Percentiles rank a stretch among this genome's conserved stretches.
Conservation (phyloP, 2,797 vertebrate genomes). For the Chelonia mydas region DNA sequence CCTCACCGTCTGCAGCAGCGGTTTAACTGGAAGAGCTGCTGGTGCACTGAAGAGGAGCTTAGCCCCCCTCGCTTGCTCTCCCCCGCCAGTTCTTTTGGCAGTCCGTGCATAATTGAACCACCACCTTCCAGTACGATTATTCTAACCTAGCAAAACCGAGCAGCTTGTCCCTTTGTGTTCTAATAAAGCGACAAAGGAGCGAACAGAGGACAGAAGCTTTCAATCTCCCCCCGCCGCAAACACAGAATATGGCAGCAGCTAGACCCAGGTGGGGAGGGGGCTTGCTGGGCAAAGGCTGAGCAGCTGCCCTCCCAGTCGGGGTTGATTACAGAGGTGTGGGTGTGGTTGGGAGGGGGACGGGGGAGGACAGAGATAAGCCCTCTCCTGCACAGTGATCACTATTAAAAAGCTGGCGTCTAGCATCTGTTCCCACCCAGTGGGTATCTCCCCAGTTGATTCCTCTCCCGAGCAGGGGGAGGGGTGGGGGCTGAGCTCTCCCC, state of each 20-base stretch:
- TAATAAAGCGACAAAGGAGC: background rate
- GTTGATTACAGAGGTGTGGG: background rate
- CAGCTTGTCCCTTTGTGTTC: background rate
- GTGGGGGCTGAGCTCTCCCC: background rate
- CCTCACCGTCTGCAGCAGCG: conserved; percentile 5
- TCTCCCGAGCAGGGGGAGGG: background rate
- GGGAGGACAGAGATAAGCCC: background rate
- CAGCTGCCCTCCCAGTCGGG: background rate
- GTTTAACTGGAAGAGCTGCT: background rate
- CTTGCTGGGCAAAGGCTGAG: background rate
- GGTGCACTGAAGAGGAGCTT: background rate
- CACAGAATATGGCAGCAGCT: rapidly evolving
- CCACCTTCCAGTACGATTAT: background rate
- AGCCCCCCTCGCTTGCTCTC: background rate
- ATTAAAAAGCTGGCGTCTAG: background rate
- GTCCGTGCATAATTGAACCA: background rate
- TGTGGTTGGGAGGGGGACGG: too few species aligned
- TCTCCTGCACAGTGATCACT: background rate
- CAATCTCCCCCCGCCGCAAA: background rate
- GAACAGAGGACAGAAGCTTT: background rate
- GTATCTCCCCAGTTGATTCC: background rate
- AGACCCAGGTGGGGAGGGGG: background rate
- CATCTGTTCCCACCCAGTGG: background rate
- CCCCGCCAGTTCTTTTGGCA: conserved; percentile 17
- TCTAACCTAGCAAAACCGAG: background rate